phyloP scores from a whole-genome alignment of 2,113 vertebrate genomes.

The Morone saxatilis region DNA sequence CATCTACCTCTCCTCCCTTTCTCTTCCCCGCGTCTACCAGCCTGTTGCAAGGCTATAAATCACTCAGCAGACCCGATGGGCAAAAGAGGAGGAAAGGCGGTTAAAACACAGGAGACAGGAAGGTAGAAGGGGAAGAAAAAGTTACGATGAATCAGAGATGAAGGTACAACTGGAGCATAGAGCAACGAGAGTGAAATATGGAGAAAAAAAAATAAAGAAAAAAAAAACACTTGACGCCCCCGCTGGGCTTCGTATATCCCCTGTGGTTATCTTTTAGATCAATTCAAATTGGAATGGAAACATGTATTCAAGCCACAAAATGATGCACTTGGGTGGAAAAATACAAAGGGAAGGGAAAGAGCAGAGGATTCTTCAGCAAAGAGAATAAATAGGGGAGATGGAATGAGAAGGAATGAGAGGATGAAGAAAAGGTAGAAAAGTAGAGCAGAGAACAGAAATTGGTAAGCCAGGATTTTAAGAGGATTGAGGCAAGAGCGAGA shows the following conservation, averaged over 20 bases:
- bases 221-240: slow-evolving; percentile 25
- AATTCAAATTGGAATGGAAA: slow-evolving; percentile 42
- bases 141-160: slow-evolving; percentile 36
- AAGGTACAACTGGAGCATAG: slow-evolving; percentile 23
- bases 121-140: slow-evolving; percentile 31
- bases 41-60: slow-evolving; percentile 78
- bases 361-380: slow-evolving; percentile 23
- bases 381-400: slow-evolving; percentile 12
- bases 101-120: slow-evolving; percentile 43
- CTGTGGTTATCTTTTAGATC: slow-evolving; percentile 37
- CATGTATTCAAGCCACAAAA: slow-evolving; percentile 29
- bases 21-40: slow-evolving; percentile 40
- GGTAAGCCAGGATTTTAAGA: slow-evolving; percentile 6
- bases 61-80: slow-evolving; percentile 61
- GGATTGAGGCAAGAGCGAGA: slow-evolving; percentile 1
- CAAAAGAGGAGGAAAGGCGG: slow-evolving; percentile 36
- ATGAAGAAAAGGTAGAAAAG: slow-evolving; percentile 5
- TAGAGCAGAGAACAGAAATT: slow-evolving; percentile 2
- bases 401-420: slow-evolving; percentile 22
- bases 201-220: not conserved
- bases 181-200: slow-evolving; percentile 12
- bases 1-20: slow-evolving; percentile 52
- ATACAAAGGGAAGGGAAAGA: slow-evolving; percentile 3
- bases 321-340: slow-evolving; percentile 29
- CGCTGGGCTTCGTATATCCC: slow-evolving; percentile 9